Evolutionary conservation across 2,888 invertebrate species (phyloP), one percentile per base, ranked within the genome.

Genomic region (Myathropa florea): DNA sequence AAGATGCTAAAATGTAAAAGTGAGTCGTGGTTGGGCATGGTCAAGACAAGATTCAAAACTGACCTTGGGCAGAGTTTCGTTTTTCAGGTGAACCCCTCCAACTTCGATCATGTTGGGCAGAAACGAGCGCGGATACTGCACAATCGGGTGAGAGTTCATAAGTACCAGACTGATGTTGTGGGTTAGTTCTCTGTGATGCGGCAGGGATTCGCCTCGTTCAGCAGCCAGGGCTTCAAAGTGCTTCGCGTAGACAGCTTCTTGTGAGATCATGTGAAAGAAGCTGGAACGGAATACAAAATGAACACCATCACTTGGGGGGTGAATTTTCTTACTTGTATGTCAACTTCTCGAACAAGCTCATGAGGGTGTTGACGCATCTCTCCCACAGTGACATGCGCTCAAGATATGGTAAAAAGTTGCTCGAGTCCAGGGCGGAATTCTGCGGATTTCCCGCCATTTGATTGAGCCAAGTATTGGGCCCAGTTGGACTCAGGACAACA

Each of bases 361-460:
- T 91, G 1, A 93, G 84, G 0, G 93, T 92, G 83, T 94, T 94
- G 9, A 91, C 72, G 10, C 92, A 88, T 55, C 94, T 91, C 88
- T 94, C 90, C 57, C 90, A 89, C 10, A 94, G 92, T 24, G 89
- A 92, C 94, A 94, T 94, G 26, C 91, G 89, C 68, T 92, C 92
- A 0, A 92, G 89, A 64, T 91, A 93, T 7, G 92, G 91, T 21
- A 93, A 89, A 86, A 92, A 92, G 68, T 92, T 90, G 80, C 93
- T 93, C 2, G 94, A 93, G 85, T 93, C 91, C 81, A 93, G 89
- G 0, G 94, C 92, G 1, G 93, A 92, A 36, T 93, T 93, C 55
- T 93, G 91, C 0, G 94, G 93, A 89, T 94, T 94, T 0, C 93
- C 94, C 30, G 93, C 92, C 89, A 93, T 91, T 72, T 92, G 91